Base-by-base conservation (phyloP, 2,888 invertebrate genomes). In the Cephus rjabovi region DNA sequence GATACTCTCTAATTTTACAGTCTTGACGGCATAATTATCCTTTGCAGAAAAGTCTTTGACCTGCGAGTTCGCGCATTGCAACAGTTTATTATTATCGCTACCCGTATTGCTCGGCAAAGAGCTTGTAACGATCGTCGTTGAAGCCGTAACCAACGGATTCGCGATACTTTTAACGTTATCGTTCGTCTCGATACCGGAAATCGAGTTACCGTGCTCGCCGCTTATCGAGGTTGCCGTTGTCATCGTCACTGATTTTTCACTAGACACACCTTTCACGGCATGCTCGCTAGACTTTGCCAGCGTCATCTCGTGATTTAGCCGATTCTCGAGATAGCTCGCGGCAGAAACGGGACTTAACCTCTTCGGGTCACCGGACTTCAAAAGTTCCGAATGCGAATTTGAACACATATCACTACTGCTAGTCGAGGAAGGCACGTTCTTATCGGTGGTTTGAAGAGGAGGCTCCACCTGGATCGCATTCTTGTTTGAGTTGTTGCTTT, bases 391-490 rank as follows among this genome's bases (percentile, higher is more conserved):
- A 83, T 86, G 88, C 83, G 88, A 87, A 86, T 88, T 90, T 91
- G 91, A 91, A 91, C 91, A 91, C 91, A 91, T 91, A 87, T 91
- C 90, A 89, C 88, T 81, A 84, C 87, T 87, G 87, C 86, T 87
- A 90, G 89, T 89, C 86, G 90, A 89, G 88, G 91, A 91, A 91
- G 91, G 91, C 91, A 91, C 91, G 89, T 91, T 90, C 90, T 89
- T 89, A 86, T 88, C 89, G 86, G 93, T 93, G 88, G 93, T 91
- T 90, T 93, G 92, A 83, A 93, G 84, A 81, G 93, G 91, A 83
- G 93, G 92, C 40, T 92, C 89, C 4, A 93, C 90, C 81, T 93
- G 83, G 56, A 77, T 81, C 75, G 81, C 77, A 77, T 79, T 81
- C 30, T 92, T 87, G 87, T 71, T 92, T 40, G 40, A 40, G 91